phyloP scores from a whole-genome alignment of 2,888 invertebrate species.

The Troilus luridus region DNA sequence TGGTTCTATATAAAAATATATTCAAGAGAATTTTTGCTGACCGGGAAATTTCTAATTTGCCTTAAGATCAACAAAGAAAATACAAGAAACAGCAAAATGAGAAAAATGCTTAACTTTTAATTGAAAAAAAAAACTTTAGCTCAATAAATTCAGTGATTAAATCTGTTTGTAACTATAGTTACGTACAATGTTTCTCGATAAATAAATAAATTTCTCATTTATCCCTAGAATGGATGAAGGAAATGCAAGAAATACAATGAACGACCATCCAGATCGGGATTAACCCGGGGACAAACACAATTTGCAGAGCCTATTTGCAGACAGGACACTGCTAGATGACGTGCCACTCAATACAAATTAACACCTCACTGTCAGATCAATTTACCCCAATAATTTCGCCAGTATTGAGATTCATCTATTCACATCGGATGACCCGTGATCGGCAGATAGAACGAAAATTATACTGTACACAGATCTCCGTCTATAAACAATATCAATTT shows the following conservation, averaged over 20 bases:
- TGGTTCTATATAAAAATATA: too few relatives aligned
- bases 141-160: too few relatives aligned
- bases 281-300: background rate
- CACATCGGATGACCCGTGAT: background rate
- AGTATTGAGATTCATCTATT: background rate
- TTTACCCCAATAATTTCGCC: background rate
- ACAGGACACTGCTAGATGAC: background rate
- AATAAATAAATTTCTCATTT: background rate
- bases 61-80: too few relatives aligned
- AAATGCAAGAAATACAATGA: background rate
- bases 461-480: too few relatives aligned
- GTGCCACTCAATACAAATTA: conserved; percentile 20
- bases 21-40: too few relatives aligned
- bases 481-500: too few relatives aligned
- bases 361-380: background rate
- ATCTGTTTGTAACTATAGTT: too few relatives aligned
- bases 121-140: too few relatives aligned
- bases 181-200: too few relatives aligned
- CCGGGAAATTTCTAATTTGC: too few relatives aligned
- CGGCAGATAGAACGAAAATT: background rate
- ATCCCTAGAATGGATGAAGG: background rate
- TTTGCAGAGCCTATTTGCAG: conserved; percentile 25
- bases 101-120: too few relatives aligned
- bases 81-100: too few relatives aligned
- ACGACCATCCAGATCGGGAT: background rate